These are phyloP conservation scores for Cepaea nemoralis DNA, from an alignment of 1,140 invertebrate species.

Conservation along the genomic window DNA sequence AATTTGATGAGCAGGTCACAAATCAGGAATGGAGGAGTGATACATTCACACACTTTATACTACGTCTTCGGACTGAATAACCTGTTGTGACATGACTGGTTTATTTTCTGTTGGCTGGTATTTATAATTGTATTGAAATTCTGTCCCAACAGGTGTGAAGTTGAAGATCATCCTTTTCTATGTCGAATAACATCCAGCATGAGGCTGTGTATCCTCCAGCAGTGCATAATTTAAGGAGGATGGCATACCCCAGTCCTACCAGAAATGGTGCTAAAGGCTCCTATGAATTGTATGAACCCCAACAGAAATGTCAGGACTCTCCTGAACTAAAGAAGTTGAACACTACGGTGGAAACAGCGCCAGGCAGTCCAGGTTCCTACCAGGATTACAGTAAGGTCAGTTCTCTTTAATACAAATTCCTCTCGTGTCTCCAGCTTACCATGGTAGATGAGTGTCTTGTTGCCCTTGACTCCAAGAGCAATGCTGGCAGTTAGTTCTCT, in stretches of 20 bases:
- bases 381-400: conserved; percentile 12
- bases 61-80: too few relatives aligned
- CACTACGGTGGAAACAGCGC: neutral
- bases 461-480: too few relatives aligned
- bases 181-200: neutral
- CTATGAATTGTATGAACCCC: conserved; percentile 8
- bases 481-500: too few relatives aligned
- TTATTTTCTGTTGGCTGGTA: too few relatives aligned
- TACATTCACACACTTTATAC: too few relatives aligned
- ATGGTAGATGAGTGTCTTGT: too few relatives aligned
- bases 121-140: neutral
- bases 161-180: neutral
- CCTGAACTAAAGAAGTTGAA: neutral
- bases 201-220: neutral
- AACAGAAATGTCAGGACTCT: neutral
- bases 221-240: neutral
- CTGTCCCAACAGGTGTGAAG: neutral
- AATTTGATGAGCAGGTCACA: too few relatives aligned
- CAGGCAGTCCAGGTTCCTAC: neutral
- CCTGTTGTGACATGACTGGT: too few relatives aligned
- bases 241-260: neutral
- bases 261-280: neutral
- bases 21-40: too few relatives aligned
- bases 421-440: too few relatives aligned
- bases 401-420: neutral